Evolutionary conservation across 2,888 invertebrate genomes (phyloP), one percentile per base, ranked within the genome.

Genomic region (Allygus modestus): DNA sequence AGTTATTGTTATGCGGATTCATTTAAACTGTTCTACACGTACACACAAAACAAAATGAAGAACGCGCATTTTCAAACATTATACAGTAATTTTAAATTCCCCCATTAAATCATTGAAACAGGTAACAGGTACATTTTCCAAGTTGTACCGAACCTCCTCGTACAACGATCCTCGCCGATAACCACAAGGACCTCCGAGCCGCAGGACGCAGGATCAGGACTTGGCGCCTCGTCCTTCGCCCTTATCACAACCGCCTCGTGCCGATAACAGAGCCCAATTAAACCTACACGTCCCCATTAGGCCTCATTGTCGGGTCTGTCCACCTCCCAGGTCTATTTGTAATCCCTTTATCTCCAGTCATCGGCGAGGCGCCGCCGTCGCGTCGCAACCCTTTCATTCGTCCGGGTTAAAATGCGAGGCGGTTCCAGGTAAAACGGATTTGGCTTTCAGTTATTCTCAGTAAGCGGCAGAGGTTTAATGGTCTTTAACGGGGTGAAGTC

Each of bases 391-490:
- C 65, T 65, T 58, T 23, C 58, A 58, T 23, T 58, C 15, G 58
- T 12, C 46, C 15, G 46, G 41, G 41, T 41, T 41, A n/a, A n/a
- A n/a, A n/a, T 51, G 15, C 17, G 26, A 20, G 4, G 31, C 12
- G 23, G 65, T 65, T 65, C 28, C 65, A 2, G 65, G 65, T 58
- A 65, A 31, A 65, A 65, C 65, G 65, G 58, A 65, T 65, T 65
- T 65, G 65, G 65, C 65, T 28, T 23, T 58, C 2, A 20, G 23
- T 58, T 11, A 17, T 46, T 58, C 58, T 23, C 58, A 20, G 58
- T 58, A 58, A 23, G 0, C 65, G 65, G 15, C 17, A 28, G 37
- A 37, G n/a, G 11, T 17, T 51, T 23, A 58, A 58, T 58, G 23
- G 58, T 58, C 23, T 23, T 37, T 58, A 58, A 58, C 58, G 58